phyloP scores from a whole-genome alignment of 2,888 invertebrate species.

The Trichopoda pennipes region DNA sequence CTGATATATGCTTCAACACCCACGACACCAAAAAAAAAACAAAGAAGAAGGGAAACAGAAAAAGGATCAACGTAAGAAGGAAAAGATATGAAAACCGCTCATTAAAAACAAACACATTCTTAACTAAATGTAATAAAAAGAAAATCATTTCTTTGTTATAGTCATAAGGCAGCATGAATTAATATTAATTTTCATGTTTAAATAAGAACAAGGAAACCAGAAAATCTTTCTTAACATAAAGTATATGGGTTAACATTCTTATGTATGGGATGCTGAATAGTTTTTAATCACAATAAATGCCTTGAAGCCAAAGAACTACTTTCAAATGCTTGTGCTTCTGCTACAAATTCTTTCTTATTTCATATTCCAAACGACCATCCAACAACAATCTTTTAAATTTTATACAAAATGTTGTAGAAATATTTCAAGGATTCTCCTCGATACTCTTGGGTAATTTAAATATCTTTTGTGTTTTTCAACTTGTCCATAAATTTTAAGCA shows the following conservation, averaged over 20 bases:
- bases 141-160: slow-evolving; percentile 16
- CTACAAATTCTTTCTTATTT: neutral
- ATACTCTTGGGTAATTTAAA: neutral
- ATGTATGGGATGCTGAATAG: neutral
- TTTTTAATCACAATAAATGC: neutral
- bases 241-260: neutral
- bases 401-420: slow-evolving; percentile 10
- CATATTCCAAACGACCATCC: slow-evolving; percentile 20
- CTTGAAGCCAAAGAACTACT: too few species aligned
- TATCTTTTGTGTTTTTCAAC: neutral
- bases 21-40: neutral
- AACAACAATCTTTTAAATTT: slow-evolving; percentile 27
- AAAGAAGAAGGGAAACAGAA: neutral
- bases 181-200: slow-evolving; percentile 42
- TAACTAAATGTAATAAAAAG: slow-evolving; percentile 14
- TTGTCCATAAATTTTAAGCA: neutral
- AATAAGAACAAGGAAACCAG: slow-evolving; percentile 26
- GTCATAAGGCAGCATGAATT: neutral
- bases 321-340: neutral
- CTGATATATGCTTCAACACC: slow-evolving; percentile 11
- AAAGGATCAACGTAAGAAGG: neutral
- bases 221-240: neutral
- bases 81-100: slow-evolving; percentile 25
- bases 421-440: neutral
- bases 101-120: slow-evolving; percentile 27